Evolutionary conservation across 2,797 vertebrate genomes (phyloP), one percentile per base, ranked within the genome.

Genomic region (Acanthurus lineatus): DNA sequence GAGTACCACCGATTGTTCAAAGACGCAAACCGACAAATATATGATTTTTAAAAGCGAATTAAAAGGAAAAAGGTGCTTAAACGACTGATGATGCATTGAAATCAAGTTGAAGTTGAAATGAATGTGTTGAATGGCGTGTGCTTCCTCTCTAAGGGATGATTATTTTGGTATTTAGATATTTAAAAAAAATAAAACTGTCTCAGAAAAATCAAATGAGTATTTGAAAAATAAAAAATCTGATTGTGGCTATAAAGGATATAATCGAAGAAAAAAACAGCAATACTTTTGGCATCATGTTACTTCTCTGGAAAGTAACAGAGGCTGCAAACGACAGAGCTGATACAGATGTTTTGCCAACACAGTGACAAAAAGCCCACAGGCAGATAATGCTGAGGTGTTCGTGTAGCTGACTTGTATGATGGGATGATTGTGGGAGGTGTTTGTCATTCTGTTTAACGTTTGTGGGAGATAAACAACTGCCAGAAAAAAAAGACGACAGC

Each of bases 11-110:
- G 79, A 85, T 86, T 90, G 86, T 89, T 79, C 47, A 76, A 72
- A 68, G 72, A 87, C 59, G 63, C 28, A 79, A 79, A 84, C 64
- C 6, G 15, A 75, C 56, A 73, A 82, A 86, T 79, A 80, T 86
- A 86, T 77, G 64, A 81, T 86, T 88, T 91, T 86, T 86, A 69
- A 84, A 82, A 78, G 74, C 59, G 44, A 80, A 90, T 91, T 88
- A 88, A 91, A 88, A 83, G 59, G 69, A 68, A 73, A 72, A 91
- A 61, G 82, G 65, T 90, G 88, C 79, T 90, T 48, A 68, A 76
- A 82, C 76, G 87, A 77, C 67, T 90, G 71, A 61, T 78, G 79
- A 77, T 88, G 84, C 59, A 32, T 81, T 84, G 74, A 73, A 86
- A 82, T 85, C 6, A 9, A 69, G 56, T 77, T 74, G 48, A 38